Evolutionary conservation across 2,797 vertebrate genomes (phyloP).

Genomic region (Gastrophryne carolinensis): DNA sequence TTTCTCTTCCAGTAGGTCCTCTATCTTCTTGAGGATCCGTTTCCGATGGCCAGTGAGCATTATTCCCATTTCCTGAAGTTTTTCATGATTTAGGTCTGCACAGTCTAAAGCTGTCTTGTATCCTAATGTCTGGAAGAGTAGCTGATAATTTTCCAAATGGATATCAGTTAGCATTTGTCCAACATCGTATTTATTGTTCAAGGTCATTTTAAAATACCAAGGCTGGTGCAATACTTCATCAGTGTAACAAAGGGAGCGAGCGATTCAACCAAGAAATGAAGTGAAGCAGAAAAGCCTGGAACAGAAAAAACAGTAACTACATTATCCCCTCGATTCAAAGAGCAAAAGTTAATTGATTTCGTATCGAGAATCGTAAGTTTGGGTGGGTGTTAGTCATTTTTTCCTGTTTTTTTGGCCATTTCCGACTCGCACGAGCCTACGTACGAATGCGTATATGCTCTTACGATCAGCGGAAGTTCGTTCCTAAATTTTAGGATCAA

Average conservation of each 20-base stretch:
- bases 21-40: conserved; percentile 85
- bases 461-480: too few relatives aligned
- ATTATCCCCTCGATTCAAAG: too few relatives aligned
- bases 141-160: conserved; percentile 80
- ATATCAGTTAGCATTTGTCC: conserved; percentile 78
- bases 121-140: conserved; percentile 72
- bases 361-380: too few relatives aligned
- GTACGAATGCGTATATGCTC: too few relatives aligned
- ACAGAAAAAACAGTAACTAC: background rate
- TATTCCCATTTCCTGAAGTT: conserved; percentile 77
- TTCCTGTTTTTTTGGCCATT: too few relatives aligned
- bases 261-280: background rate
- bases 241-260: too few relatives aligned
- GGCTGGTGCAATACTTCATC: conserved; percentile 25
- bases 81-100: conserved; percentile 70
- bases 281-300: background rate
- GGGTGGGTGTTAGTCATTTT: too few relatives aligned
- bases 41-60: conserved; percentile 88
- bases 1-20: conserved; percentile 59
- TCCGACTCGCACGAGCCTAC: too few relatives aligned
- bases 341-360: too few relatives aligned
- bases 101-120: conserved; percentile 76
- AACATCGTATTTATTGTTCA: conserved; percentile 66
- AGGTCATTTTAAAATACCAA: conserved; percentile 73
- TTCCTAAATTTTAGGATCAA: too few relatives aligned